Evolutionary conservation across 2,888 invertebrate genomes (phyloP), one percentile per base, ranked within the genome.

Genomic region (Leptinotarsa haldemani): DNA sequence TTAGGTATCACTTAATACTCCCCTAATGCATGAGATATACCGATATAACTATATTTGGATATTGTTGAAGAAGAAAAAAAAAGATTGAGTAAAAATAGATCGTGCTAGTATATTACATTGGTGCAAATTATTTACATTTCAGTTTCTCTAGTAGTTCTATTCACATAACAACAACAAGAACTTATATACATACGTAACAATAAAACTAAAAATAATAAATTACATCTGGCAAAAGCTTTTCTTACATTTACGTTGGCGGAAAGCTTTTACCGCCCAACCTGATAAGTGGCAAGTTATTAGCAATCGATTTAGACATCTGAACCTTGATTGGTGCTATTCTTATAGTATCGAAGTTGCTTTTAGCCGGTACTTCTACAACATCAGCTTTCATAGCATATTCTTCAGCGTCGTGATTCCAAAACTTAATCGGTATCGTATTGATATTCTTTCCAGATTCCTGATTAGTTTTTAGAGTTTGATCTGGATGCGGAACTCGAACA

Each of bases 251-350:
- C 53, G 53, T 15, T 40, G 40, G 18, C 12, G 20, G 40, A 12
- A 53, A 18, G 18, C 40, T 53, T 52, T 65, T 52, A 61, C 74
- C 64, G 65, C 69, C 71, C 65, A 75, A 71, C 69, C 73, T 73
- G 53, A 74, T 71, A 30, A 77, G 53, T 13, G 78, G 77, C 65
- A 79, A 69, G 47, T 73, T 75, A 63, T 80, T 78, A 50, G 78
- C 77, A 73, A 82, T 53, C 69, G 77, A 81, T 67, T 81, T 80
- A 5, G 83, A 80, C 82, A 84, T 84, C 76, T 83, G 83, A 9
- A 85, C 83, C 77, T 78, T 77, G 73, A 88, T 87, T 13, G 88
- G 88, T 9, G 84, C 86, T 63, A 88, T 88, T 82, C 83, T 86
- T 18, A 88, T 88, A 1, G 83, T 82, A 30, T 84, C 84, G 13